A percentile compares a stretch with the other conserved stretches of the same genome.
Evolutionary conservation across 2,888 invertebrate genomes (phyloP).

Genomic region (Clivina fossor): DNA sequence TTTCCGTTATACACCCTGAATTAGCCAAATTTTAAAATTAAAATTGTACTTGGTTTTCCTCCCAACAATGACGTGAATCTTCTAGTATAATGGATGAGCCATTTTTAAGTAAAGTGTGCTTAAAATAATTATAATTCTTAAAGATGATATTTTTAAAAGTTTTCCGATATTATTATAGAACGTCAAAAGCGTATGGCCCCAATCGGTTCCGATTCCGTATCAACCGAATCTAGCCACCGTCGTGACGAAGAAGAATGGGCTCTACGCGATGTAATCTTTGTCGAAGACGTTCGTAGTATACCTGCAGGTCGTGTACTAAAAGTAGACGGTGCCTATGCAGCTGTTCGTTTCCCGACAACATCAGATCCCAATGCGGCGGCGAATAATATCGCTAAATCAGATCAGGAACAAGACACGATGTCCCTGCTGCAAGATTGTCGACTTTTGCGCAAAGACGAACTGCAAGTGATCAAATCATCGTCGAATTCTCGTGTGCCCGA

Average conservation of each 20-base stretch:
- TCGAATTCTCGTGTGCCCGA: constrained; percentile 84
- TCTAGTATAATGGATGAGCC: too few relatives aligned
- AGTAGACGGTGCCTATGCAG: constrained; percentile 95
- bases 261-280: constrained; percentile 93
- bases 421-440: constrained; percentile 89
- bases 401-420: constrained; percentile 56
- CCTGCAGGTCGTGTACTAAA: constrained; percentile 82
- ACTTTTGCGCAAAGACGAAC: constrained; percentile 90
- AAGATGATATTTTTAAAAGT: constrained; percentile 4
- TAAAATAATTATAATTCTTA: too few relatives aligned
- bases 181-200: constrained; percentile 82
- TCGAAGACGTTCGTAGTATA: constrained; percentile 93
- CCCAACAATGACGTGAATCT: too few relatives aligned
- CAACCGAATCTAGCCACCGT: constrained; percentile 67
- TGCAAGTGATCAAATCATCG: constrained; percentile 80
- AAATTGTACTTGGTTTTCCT: too few relatives aligned
- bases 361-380: constrained; percentile 46
- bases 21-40: too few relatives aligned
- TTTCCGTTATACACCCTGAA: too few relatives aligned
- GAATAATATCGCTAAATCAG: constrained; percentile 36
- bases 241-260: constrained; percentile 97
- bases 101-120: too few relatives aligned
- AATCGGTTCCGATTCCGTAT: constrained; percentile 67
- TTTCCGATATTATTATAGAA: too few relatives aligned
- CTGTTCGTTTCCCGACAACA: constrained; percentile 84